These are phyloP conservation scores for Platichthys flesus DNA, from an alignment of 2,113 vertebrate species.

Conservation along the genomic window DNA sequence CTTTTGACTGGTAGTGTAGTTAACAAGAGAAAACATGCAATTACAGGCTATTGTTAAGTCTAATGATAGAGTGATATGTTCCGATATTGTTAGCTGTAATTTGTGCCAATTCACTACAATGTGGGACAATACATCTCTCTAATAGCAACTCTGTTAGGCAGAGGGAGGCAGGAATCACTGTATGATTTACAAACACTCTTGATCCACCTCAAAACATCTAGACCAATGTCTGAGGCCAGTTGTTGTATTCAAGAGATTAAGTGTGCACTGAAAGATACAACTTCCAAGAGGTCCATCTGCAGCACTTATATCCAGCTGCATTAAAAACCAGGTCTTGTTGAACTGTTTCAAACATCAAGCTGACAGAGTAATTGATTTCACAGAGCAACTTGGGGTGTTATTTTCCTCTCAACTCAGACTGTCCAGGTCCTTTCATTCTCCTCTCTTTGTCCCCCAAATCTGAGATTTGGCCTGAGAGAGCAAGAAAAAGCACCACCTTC, in stretches of 20 bases:
- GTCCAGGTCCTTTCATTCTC: constrained; percentile 19
- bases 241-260: neutral
- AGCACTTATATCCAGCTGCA: constrained; percentile 18
- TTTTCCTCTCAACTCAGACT: constrained; percentile 46
- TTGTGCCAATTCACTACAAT: neutral
- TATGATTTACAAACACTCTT: neutral
- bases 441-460: constrained; percentile 54
- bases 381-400: constrained; percentile 25
- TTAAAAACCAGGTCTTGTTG: constrained; percentile 13
- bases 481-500: constrained; percentile 36
- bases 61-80: neutral
- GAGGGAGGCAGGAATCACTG: neutral
- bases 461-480: constrained; percentile 29
- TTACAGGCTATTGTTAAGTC: constrained; percentile 9
- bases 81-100: neutral
- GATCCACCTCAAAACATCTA: neutral
- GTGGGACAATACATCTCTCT: neutral
- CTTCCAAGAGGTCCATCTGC: constrained; percentile 15
- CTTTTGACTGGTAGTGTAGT: neutral
- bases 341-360: neutral
- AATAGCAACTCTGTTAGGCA: neutral
- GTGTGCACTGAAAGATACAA: neutral
- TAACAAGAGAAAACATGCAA: neutral
- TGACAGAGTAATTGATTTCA: constrained; percentile 23
- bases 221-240: neutral